These are phyloP conservation scores for Carduelis carduelis DNA, from an alignment of 2,797 vertebrate genomes.

Conservation along the genomic window DNA sequence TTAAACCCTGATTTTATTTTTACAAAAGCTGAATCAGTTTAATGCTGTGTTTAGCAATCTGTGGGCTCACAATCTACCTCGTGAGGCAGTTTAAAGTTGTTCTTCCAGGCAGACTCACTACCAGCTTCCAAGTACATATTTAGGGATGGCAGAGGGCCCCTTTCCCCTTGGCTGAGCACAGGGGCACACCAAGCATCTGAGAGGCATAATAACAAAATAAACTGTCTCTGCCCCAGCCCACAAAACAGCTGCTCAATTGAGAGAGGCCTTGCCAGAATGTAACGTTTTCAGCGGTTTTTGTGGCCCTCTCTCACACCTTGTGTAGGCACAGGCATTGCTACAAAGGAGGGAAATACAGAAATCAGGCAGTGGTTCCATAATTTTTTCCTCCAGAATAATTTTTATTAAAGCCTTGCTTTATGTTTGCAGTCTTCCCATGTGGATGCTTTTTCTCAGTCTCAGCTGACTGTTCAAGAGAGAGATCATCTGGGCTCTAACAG, in stretches of 20 bases:
- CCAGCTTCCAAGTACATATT: background rate
- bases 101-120: background rate
- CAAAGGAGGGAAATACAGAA: background rate
- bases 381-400: background rate
- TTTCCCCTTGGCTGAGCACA: background rate
- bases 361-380: background rate
- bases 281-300: background rate
- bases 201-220: background rate
- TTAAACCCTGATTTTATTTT: background rate
- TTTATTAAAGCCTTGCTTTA: background rate
- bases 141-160: background rate
- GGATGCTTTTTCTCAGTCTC: constrained; percentile 82
- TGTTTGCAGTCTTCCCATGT: constrained; percentile 77
- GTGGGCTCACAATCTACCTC: background rate
- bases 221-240: background rate
- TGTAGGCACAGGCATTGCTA: background rate
- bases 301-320: background rate
- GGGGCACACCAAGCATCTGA: background rate
- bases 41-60: background rate
- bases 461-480: constrained; percentile 75
- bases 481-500: constrained; percentile 77
- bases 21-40: background rate
- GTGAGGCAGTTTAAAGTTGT: background rate
- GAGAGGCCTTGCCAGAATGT: background rate
- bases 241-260: background rate